A percentile compares a stretch with the other conserved stretches of the same genome.
phyloP scores from a whole-genome alignment of 2,113 vertebrate species.

The Pelodiscus sinensis region DNA sequence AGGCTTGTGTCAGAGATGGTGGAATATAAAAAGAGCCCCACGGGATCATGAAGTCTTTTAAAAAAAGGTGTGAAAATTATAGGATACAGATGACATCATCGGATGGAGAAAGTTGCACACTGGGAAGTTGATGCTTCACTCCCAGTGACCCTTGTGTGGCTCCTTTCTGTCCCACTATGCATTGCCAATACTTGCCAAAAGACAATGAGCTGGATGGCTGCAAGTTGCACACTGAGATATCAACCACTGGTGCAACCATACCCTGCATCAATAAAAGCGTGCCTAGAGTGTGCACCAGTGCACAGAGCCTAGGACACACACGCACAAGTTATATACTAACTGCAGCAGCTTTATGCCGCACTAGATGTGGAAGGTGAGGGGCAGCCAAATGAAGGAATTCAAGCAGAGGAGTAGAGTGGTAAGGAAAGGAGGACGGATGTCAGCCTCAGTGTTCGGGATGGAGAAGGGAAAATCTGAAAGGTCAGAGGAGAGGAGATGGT shows the following conservation, averaged over 20 bases:
- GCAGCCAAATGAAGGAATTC: background rate
- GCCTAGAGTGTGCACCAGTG: background rate
- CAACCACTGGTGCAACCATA: background rate
- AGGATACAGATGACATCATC: background rate
- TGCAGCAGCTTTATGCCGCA: background rate
- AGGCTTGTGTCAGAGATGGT: background rate
- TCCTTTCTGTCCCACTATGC: background rate
- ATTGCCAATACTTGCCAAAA: background rate
- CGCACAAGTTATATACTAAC: background rate
- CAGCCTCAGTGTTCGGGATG: background rate
- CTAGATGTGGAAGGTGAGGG: background rate
- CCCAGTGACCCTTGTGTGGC: background rate
- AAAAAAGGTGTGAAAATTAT: background rate
- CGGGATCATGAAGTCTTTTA: background rate
- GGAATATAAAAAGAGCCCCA: background rate
- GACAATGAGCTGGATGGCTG: background rate
- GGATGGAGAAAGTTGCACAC: background rate
- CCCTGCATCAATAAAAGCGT: background rate
- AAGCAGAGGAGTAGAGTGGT: background rate
- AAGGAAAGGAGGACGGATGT: background rate
- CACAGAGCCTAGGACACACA: background rate
- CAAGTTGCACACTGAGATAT: background rate
- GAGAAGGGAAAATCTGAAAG: background rate
- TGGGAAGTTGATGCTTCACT: background rate
- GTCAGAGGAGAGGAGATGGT: background rate